Percentiles rank a stretch among this genome's conserved stretches.
Conservation (phyloP, 2,797 vertebrate genomes). For the Parotocinclus haroldoi region DNA sequence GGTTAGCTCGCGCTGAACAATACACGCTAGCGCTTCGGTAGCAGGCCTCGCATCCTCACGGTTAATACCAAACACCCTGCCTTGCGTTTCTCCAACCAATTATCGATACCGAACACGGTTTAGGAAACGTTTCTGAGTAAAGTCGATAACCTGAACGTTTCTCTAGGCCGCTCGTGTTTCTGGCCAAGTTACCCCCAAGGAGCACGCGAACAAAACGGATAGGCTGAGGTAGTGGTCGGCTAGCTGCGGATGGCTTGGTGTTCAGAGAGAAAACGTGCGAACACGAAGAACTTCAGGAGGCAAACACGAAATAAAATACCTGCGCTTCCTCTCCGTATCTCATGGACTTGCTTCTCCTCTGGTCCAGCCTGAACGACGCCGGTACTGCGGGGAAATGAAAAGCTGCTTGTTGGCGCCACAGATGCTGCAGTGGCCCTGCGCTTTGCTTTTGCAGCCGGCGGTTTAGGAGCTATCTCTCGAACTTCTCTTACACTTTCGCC, state of each 20-base stretch:
- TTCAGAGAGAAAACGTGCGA: neutral
- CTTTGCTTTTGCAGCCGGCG: conserved; percentile 43
- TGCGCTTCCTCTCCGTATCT: neutral
- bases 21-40: conserved; percentile 21
- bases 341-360: conserved; percentile 14
- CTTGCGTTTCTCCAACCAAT: neutral
- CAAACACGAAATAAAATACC: neutral
- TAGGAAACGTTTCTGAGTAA: neutral
- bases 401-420: neutral
- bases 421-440: conserved; percentile 47
- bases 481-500: conserved; percentile 34
- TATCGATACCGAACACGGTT: neutral
- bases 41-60: conserved; percentile 10
- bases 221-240: neutral
- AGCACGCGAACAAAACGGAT: neutral
- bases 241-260: neutral
- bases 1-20: conserved; percentile 24
- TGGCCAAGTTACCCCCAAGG: neutral
- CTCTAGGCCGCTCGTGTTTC: too few relatives aligned
- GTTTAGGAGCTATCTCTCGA: conserved; percentile 21
- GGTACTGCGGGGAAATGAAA: neutral
- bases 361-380: neutral
- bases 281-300: neutral
- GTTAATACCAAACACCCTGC: neutral
- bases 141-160: neutral